phyloP scores from a whole-genome alignment of 2,888 invertebrate species.

The Coenonympha arcania region DNA sequence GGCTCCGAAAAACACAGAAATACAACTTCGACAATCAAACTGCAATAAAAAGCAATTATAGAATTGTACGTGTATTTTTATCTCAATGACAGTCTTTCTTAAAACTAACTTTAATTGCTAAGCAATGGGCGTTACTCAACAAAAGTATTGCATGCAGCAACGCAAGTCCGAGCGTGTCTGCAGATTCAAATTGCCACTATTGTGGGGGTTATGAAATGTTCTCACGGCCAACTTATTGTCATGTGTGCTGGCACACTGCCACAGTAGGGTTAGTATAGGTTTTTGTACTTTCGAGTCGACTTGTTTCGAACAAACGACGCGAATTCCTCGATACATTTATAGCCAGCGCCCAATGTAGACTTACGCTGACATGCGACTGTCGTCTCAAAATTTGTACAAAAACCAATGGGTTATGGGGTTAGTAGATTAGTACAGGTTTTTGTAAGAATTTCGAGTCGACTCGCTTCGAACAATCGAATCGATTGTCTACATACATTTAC shows the following conservation, averaged over 20 bases:
- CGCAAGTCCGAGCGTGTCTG: conserved; percentile 51
- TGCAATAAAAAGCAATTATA: conserved; percentile 4
- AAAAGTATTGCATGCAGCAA: conserved; percentile 42
- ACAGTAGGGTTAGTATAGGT: no score
- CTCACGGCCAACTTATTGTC: conserved; percentile 59
- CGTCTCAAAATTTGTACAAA: no score
- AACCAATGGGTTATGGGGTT: no score
- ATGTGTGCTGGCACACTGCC: conserved; percentile 34
- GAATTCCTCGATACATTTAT: no score
- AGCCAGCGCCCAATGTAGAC: no score
- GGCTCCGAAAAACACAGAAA: not conserved
- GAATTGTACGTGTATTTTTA: conserved; percentile 6
- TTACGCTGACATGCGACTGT: no score
- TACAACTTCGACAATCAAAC: not conserved
- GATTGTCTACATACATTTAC: no score
- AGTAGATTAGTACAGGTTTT: no score
- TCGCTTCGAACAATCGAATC: no score
- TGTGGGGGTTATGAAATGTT: conserved; percentile 58
- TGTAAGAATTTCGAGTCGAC: no score
- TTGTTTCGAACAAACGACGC: no score
- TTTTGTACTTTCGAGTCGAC: no score
- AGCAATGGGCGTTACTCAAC: conserved; percentile 38
- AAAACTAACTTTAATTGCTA: conserved; percentile 31
- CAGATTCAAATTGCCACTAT: conserved; percentile 57
- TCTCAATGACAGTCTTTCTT: conserved; percentile 6